Base-by-base conservation (phyloP, 2,888 invertebrate species). In the Uloborus plumipes region DNA sequence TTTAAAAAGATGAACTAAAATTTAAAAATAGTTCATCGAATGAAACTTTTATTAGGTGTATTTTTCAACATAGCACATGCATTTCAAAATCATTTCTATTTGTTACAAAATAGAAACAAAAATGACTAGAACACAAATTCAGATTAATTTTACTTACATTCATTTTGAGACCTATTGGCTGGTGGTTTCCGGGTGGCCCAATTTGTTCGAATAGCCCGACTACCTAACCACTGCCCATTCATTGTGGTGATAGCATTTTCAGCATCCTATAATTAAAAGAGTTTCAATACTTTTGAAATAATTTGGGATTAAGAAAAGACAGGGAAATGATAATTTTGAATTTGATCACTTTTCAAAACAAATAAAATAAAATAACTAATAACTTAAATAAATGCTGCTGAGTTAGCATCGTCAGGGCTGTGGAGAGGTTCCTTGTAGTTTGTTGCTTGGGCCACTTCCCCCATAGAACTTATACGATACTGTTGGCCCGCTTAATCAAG, bases 191-290 rank as follows among this genome's bases (percentile, higher is more conserved):
- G 93, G 81, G 97, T 99, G 55, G 99, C 99, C 99, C 99, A 99
- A 91, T 99, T 99, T 87, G 99, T 99, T 89, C 99, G 94, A 91
- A 99, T 99, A 87, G 98, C 90, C 86, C 99, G 93, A 81, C 97
- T 96, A 55, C 99, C 99, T 86, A 99, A 92, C 98, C 98, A 99
- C 90, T 99, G 98, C 26, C 99, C 99, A 89, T 99, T 99, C 99
- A 99, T 99, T 85, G 96, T 94, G 88, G 94, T 93, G 87, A 99
- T 99, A 86, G 99, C 99, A 87, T 95, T 95, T 90, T 99, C 99
- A 14, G 99, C 99, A 90, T 99, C 99, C 90, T 91, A 87, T 16
- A 61, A 69, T 4, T 11, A 64, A 51, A 69, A 69, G 49, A 26
- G 6, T 55, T 39, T 39, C 9, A 39, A 11, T 39, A 6, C 1